Evolutionary conservation across 2,888 invertebrate species (phyloP), one percentile per base, ranked within the genome.

Genomic region (Coleophora flavipennella): DNA sequence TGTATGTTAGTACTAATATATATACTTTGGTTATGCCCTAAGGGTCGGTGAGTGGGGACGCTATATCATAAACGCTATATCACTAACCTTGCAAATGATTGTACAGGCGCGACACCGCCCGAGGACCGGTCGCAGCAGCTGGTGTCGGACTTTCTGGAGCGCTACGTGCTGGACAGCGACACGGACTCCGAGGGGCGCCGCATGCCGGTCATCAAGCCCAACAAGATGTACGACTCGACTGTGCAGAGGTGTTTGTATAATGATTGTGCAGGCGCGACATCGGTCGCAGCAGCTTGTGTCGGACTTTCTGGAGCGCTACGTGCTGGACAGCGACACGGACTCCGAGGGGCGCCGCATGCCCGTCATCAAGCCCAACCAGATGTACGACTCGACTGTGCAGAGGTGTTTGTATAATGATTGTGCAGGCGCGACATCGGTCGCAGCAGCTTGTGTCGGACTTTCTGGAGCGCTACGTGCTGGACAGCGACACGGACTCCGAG

Each of bases 401-500:
- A 4, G 20, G n/a, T n/a, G n/a, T n/a, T n/a, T n/a, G n/a, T n/a
- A n/a, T n/a, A n/a, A n/a, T n/a, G n/a, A n/a, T n/a, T n/a, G n/a
- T n/a, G n/a, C n/a, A 33, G 13, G 10, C 27, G 59, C n/a, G 13
- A 74, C 84, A 0, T 85, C 72, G 68, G 46, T 85, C 85, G 2
- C 83, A 86, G 50, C 74, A 80, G 47, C 75, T 74, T 46, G 86
- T 86, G 33, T 73, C 86, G 1, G 85, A 87, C 39, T 86, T 87
- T 57, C 67, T 89, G 12, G 89, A 89, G 48, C 85, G 87, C 41
- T 90, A 89, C 60, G 88, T 88, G 11, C 50, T 85, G 56, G 89
- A 89, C 58, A 88, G 88, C 40, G 89, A 89, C 55, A 88, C 88
- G 0, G 89, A 89, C 45, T 87, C 87, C 0, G 88, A 88, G 49